Base-by-base conservation (phyloP, 2,797 vertebrate species). In the Parotocinclus haroldoi region DNA sequence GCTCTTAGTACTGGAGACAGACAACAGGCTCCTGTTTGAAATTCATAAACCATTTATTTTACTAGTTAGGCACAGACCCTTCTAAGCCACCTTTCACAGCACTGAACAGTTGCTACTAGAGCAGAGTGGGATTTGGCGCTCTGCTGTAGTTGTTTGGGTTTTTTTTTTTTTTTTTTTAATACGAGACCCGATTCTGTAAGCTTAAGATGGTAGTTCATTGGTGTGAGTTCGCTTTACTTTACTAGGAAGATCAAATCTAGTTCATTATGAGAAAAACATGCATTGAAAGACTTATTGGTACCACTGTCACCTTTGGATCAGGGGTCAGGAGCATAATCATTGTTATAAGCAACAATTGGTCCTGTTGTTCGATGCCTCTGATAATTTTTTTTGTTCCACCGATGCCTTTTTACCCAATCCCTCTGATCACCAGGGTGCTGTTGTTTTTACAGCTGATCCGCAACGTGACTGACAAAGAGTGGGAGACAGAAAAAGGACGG, bases 1-100 rank as follows among this genome's bases (percentile, higher is more conserved):
- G 82, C 79, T 86, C 82, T 85, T 84, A 85, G 89, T 88, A 86
- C 79, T 86, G 81, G 81, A 86, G 80, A 83, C 80, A 67, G 82
- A 89, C 86, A 89, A 89, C 85, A 86, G 82, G 73, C 81, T 73
- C 72, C 83, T 82, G 80, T 81, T 90, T 89, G 89, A 88, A 85
- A 91, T 89, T 88, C 88, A 88, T 84, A 75, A 85, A 86, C 83
- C 84, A 82, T 85, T 85, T 83, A 83, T 86, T 88, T 85, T 83
- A 88, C 87, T 86, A 82, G 79, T 78, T 63, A 55, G 75, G 76
- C 79, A 75, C 68, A 83, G 82, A 84, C 84, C 86, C 84, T 84
- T 83, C 73, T 76, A 82, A 79, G 84, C 16, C 82, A 84, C 82
- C 84, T 81, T 82, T 82, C 76, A 76, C 80, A 78, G 82, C 76